phyloP scores from a whole-genome alignment of 2,113 vertebrate species.

The Hylia prasina region DNA sequence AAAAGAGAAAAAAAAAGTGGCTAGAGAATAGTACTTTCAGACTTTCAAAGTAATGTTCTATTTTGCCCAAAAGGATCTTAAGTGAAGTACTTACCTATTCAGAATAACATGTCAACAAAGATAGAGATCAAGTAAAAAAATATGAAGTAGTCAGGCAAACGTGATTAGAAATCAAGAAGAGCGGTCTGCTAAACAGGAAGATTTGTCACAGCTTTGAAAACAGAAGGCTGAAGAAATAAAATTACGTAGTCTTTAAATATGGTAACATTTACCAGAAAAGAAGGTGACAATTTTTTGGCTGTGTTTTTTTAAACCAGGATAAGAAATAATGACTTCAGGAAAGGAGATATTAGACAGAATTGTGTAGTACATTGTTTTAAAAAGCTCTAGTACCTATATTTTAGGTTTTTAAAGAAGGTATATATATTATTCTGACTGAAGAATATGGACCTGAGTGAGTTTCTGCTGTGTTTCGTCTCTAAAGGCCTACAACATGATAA shows the following conservation, averaged over 20 bases:
- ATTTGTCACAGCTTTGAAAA: not conserved
- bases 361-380: not conserved
- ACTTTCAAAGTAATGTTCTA: not conserved
- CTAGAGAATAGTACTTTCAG: not conserved
- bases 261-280: not conserved
- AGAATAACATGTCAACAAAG: not conserved
- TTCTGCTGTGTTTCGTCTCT: not conserved
- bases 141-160: not conserved
- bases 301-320: not conserved
- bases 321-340: not conserved
- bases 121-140: not conserved
- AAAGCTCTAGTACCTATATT: not conserved
- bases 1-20: not conserved
- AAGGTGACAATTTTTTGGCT: not conserved
- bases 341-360: not conserved
- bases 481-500: rapidly evolving
- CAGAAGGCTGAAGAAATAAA: not conserved
- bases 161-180: not conserved
- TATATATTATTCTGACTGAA: not conserved
- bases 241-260: not conserved
- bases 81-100: not conserved
- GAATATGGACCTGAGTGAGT: not conserved
- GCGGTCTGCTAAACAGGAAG: not conserved
- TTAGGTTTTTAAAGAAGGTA: not conserved
- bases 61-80: not conserved